Evolutionary conservation across 2,113 vertebrate genomes (phyloP).

Genomic region (Hypanus sabinus): DNA sequence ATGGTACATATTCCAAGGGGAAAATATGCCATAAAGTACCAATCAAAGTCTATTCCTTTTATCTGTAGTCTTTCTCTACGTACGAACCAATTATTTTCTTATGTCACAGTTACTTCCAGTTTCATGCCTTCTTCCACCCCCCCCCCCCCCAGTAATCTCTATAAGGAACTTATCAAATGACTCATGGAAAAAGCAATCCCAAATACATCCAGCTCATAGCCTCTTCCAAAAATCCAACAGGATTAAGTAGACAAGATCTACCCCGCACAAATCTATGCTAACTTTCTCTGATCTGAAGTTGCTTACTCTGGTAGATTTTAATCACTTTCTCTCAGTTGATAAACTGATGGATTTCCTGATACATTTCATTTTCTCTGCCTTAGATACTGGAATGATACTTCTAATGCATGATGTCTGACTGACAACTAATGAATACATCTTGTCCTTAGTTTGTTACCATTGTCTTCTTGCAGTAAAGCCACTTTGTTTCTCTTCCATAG

Average conservation of each 20-base stretch:
- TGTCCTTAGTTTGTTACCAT: too few species aligned
- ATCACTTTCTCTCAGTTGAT: neutral
- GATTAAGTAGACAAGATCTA: neutral
- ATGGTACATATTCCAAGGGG: neutral
- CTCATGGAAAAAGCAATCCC: neutral
- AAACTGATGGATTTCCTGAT: neutral
- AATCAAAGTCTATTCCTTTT: neutral
- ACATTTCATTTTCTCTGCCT: neutral
- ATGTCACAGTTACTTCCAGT: neutral
- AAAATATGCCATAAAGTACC: neutral
- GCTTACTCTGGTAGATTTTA: neutral
- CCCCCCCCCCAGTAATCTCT: neutral
- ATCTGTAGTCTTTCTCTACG: neutral
- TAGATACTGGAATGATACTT: neutral
- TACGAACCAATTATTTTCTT: neutral
- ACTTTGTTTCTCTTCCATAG: too few species aligned
- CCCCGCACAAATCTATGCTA: neutral
- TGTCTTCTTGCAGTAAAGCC: too few species aligned
- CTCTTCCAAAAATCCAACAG: neutral
- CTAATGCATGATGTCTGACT: neutral
- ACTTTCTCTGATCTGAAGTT: neutral
- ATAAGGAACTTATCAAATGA: neutral
- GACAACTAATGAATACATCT: neutral
- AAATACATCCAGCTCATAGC: neutral
- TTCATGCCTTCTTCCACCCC: too few species aligned